Base-by-base conservation (phyloP, 2,113 vertebrate genomes). In the Rutilus rutilus region DNA sequence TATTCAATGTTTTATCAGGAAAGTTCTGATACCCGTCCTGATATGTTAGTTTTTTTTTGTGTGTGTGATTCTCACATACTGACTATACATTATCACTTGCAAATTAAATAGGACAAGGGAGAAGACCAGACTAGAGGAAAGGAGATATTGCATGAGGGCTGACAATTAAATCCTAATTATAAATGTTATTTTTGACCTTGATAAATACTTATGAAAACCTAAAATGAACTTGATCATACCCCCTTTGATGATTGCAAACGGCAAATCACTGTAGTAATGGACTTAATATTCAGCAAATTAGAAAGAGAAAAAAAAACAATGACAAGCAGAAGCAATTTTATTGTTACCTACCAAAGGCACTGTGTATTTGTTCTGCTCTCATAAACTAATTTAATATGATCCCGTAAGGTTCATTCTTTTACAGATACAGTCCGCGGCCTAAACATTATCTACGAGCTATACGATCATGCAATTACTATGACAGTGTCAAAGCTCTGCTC, bases 161-260 rank as follows among this genome's bases (percentile, higher is more conserved):
- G 74, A 33, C 71, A 82, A 89, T 86, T 82, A 86, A 88, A 87
- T 69, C 60, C 64, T 85, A 85, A 90, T 90, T 87, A 79, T 33
- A 36, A 81, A 65, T 85, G 74, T 67, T 52, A 45, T 85, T 87
- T 76, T 23, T 33, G 78, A 75, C 21, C 42, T 54, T 86, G 74
- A 87, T 85, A 85, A 36, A 57, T 47, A 76, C 82, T 67, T 73
- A 80, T 85, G 86, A 87, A 84, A 86, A 27, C 79, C 33, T 11
- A 23, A 83, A 87, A 85, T 76, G 33, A 89, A 78, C 73, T 64
- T 60, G 39, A 82, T 50, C n/a, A 21, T 73, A 36, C 64, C 59
- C 39, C 45, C 42, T 47, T 23, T n/a, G 45, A 42, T 59, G 39
- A 84, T 73, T 86, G 67, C 54, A 42, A 69, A 69, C 47, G 79